A percentile compares a stretch with the other conserved stretches of the same genome.
phyloP scores from a whole-genome alignment of 2,888 invertebrate genomes.

The Sinhomidia bicolor region DNA sequence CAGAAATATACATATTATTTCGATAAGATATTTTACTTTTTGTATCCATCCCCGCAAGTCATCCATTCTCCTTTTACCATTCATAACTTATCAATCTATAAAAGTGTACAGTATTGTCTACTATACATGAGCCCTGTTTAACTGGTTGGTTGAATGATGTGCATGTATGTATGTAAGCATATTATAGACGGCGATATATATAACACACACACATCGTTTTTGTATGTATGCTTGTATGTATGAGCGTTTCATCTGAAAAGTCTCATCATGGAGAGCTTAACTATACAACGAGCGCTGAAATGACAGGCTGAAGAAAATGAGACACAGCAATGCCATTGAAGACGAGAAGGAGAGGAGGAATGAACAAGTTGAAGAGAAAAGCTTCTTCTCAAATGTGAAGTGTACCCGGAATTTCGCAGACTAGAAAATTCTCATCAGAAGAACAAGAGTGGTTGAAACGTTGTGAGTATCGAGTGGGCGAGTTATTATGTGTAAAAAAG shows the following conservation, averaged over 20 bases:
- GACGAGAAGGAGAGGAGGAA: conserved; percentile 26
- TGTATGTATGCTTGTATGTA: neutral
- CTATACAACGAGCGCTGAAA: conserved; percentile 54
- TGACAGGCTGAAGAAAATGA: conserved; percentile 69
- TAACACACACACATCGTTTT: neutral
- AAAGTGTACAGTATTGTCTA: neutral
- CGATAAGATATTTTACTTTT: neutral
- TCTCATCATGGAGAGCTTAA: conserved; percentile 70
- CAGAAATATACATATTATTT: conserved; percentile 4
- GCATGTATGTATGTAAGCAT: neutral
- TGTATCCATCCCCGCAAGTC: conserved; percentile 9
- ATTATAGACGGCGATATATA: neutral
- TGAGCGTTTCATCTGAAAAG: conserved; percentile 53
- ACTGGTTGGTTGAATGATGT: neutral
- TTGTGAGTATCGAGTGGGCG: neutral
- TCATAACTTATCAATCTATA: conserved; percentile 38
- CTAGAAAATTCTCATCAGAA: conserved; percentile 60
- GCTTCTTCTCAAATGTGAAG: conserved; percentile 53
- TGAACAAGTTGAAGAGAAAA: conserved; percentile 55
- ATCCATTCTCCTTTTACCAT: conserved; percentile 1
- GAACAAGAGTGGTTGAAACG: neutral
- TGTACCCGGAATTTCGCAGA: conserved; percentile 57
- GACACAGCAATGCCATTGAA: conserved; percentile 23
- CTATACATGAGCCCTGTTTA: neutral
- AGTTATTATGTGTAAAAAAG: neutral